Base-by-base conservation (phyloP, 2,113 vertebrate genomes). In the Panthera uncia region DNA sequence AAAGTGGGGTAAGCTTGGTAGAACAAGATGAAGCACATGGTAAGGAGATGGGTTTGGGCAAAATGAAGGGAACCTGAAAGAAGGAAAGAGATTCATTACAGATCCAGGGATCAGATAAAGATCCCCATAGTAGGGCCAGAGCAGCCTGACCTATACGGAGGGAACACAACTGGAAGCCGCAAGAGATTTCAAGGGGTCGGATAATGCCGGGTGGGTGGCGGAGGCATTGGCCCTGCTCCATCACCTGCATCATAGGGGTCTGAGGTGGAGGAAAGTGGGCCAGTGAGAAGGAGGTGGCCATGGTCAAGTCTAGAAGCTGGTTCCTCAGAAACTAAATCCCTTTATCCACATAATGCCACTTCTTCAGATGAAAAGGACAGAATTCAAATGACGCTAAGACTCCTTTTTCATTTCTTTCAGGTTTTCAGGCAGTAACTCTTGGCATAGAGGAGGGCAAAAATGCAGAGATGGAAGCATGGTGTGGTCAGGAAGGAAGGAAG, bases 381-480 rank as follows among this genome's bases (percentile, higher is more conserved):
- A 66, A 14, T 74, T 89, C 27, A 41, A n/a, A 41, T 16, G 63
- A 50, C 7, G 13, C 1, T 48, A 41, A 87, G 12, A 79, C 25
- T 15, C 2, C 10, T 41, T 63, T 69, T 31, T 11, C 36, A n/a
- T n/a, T 36, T 21, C 55, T 12, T 91, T 74, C 33, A 57, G 78
- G 65, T 78, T 89, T 82, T 94, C 71, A 91, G 80, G n/a, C 61
- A n/a, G 25, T n/a, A 78, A 48, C 23, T 82, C 52, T 45, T 74
- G 81, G 50, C 25, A 61, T 0, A 55, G 45, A n/a, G 21, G 15
- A 80, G 80, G 33, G 9, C 15, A 48, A 68, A 65, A 5, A 8
- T 10, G 12, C 23, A 4, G 23, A 80, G 27, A 9, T 2, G 6
- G 27, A 15, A 13, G 11, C n/a, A 4, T 0, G 0, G 1, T 27